Conservation (phyloP, 2,113 vertebrate species). For the Andinoacara biseriatus region DNA sequence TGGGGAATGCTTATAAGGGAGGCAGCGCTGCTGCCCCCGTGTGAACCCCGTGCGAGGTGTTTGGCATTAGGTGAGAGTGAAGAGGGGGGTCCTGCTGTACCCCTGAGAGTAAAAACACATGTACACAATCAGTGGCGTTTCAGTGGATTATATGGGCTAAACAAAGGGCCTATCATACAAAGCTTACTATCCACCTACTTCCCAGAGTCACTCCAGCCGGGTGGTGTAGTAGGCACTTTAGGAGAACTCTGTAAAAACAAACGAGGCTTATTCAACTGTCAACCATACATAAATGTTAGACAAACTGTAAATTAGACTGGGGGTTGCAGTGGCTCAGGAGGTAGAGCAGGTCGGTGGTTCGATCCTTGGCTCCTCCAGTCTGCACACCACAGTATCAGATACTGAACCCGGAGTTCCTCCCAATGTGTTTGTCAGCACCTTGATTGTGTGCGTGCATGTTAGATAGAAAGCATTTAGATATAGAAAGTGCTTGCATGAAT, state of each 20-base stretch:
- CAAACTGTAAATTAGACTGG: background rate
- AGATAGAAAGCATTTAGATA: too few relatives aligned
- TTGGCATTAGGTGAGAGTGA: constrained; percentile 86
- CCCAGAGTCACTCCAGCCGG: constrained; percentile 85
- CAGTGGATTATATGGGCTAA: background rate
- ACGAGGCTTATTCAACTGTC: background rate
- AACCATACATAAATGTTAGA: background rate
- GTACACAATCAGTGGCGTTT: background rate
- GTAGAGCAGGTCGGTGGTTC: too few relatives aligned
- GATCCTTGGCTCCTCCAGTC: too few relatives aligned
- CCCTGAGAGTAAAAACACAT: constrained; percentile 76
- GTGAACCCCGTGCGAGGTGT: constrained; percentile 84
- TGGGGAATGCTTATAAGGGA: constrained; percentile 95
- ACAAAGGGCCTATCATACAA: background rate
- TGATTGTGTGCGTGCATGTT: too few relatives aligned
- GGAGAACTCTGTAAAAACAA: constrained; percentile 86
- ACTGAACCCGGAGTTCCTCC: too few relatives aligned
- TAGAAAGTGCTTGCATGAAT: too few relatives aligned
- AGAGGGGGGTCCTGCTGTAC: constrained; percentile 77
- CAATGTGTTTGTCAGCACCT: too few relatives aligned
- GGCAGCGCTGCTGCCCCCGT: constrained; percentile 81
- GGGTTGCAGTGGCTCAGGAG: too few relatives aligned
- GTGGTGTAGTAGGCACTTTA: constrained; percentile 86
- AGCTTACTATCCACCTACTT: constrained; percentile 86
- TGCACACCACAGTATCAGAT: too few relatives aligned